A percentile compares a stretch with the other conserved stretches of the same genome.
phyloP scores from a whole-genome alignment of 2,888 invertebrate genomes.

The Ischnus inquisitorius region DNA sequence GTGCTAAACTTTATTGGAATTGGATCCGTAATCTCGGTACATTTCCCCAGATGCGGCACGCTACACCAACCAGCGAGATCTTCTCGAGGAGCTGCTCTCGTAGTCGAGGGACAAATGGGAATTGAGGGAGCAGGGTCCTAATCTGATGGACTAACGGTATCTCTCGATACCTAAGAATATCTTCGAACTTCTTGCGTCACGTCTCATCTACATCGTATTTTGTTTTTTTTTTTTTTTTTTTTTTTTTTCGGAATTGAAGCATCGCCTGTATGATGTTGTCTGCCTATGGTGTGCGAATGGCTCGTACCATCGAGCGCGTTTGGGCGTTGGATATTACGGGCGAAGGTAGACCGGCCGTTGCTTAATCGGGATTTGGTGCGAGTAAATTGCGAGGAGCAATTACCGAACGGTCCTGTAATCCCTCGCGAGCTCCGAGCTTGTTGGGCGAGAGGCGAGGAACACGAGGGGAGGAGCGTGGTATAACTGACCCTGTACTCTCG shows the following conservation, averaged over 20 bases:
- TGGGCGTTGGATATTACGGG: background rate
- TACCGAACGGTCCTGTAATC: slow-evolving; percentile 81
- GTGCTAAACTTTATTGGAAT: slow-evolving; percentile 84
- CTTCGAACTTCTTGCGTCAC: slow-evolving; percentile 46
- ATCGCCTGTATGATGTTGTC: background rate
- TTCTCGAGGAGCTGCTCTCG: slow-evolving; percentile 57
- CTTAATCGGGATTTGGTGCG: slow-evolving; percentile 80
- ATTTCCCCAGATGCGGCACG: slow-evolving; percentile 80
- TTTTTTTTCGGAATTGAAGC: background rate
- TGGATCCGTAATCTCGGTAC: slow-evolving; percentile 83
- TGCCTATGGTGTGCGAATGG: background rate
- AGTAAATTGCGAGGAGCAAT: slow-evolving; percentile 83
- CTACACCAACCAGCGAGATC: slow-evolving; percentile 28
- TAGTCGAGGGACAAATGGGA: slow-evolving; percentile 76
- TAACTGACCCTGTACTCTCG: slow-evolving; percentile 68
- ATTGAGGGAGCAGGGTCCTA: slow-evolving; percentile 79
- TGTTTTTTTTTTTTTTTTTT: background rate
- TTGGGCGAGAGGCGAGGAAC: slow-evolving; percentile 38
- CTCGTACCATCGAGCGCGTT: slow-evolving; percentile 29
- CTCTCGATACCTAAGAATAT: slow-evolving; percentile 69
- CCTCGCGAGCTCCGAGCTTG: slow-evolving; percentile 70
- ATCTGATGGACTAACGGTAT: slow-evolving; percentile 80
- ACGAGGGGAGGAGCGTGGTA: slow-evolving; percentile 10
- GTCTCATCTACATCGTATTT: slow-evolving; percentile 20
- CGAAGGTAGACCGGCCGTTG: slow-evolving; percentile 61